Evolutionary conservation across 2,888 invertebrate species (phyloP), one percentile per base, ranked within the genome.

Genomic region (Lithosia quadra): DNA sequence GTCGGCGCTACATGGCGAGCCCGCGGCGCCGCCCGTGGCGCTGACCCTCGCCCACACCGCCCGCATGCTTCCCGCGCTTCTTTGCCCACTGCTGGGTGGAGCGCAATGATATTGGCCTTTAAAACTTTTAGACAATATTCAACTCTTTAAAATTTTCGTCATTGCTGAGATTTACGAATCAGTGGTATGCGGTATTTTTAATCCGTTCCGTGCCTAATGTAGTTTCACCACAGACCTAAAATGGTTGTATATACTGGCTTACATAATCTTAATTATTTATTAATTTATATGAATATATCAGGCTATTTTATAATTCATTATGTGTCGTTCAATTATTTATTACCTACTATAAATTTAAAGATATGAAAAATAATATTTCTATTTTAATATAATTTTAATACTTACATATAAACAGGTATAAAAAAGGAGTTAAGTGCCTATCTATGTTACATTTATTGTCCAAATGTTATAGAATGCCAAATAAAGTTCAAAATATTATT

Each of bases 1-100:
- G 78, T 65, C 72, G 84, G 59, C 89, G 90, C 68, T 87, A 87
- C 73, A 72, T 87, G 88, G 83, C 89, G 57, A 86, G 88, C 80
- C 93, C 92, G 79, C 90, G 90, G 69, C 92, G 91, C 11, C 90
- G 91, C 33, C 93, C 93, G 78, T 93, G 94, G 94, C 94, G 94
- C 89, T 94, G 92, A 93, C 90, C 64, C 63, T 72, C 83, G 74
- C 80, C 82, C 43, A 78, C 76, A 8, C 49, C 49, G 70, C 73
- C 80, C 71, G 71, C 80, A 71, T 86, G 86, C 79, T 70, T 88
- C 73, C 86, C 86, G 68, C 82, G 84, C 68, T 82, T 87, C 83
- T 83, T 87, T 65, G 79, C 86, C 71, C 86, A 86, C 80, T 88
- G 88, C 81, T 88, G 87, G 87, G 79, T 83, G 15, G 69, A 67